phyloP scores from a whole-genome alignment of 2,888 invertebrate genomes.

The Drosophila vallismaia region DNA sequence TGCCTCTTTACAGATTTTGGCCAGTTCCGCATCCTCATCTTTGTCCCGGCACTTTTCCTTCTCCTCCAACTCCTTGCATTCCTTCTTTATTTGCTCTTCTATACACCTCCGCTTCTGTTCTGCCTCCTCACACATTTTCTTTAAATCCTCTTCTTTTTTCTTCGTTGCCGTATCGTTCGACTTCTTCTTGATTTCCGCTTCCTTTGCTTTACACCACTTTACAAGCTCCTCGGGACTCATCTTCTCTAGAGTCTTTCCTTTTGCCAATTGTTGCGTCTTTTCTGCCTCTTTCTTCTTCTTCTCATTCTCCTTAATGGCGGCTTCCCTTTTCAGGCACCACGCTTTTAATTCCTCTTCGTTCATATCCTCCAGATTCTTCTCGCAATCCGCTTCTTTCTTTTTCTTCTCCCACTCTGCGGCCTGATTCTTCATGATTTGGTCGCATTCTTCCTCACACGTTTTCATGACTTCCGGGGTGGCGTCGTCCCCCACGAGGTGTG shows the following conservation, averaged over 20 bases:
- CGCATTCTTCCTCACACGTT: slow-evolving; percentile 43
- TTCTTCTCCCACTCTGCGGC: not conserved
- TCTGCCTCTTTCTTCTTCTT: not conserved
- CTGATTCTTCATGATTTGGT: slow-evolving; percentile 41
- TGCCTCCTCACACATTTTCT: not conserved
- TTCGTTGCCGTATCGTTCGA: not conserved
- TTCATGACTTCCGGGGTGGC: slow-evolving; percentile 30
- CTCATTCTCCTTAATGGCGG: not conserved
- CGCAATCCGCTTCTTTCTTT: not conserved
- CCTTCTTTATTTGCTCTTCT: not conserved
- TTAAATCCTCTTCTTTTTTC: not conserved
- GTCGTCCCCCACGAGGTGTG: slow-evolving; percentile 11
- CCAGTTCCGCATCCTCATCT: not conserved
- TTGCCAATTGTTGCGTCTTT: not conserved
- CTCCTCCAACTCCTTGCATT: slow-evolving; percentile 3
- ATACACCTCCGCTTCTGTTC: not conserved
- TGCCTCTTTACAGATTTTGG: not conserved
- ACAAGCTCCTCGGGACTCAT: not conserved
- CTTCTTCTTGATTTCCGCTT: not conserved
- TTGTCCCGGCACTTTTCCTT: not conserved
- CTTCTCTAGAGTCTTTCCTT: not conserved
- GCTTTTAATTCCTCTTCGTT: slow-evolving; percentile 9
- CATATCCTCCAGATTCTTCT: slow-evolving; percentile 15
- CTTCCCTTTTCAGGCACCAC: slow-evolving; percentile 21
- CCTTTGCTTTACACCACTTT: not conserved